Conservation (phyloP, 2,113 vertebrate species). For the Potamarius usumacintae region DNA sequence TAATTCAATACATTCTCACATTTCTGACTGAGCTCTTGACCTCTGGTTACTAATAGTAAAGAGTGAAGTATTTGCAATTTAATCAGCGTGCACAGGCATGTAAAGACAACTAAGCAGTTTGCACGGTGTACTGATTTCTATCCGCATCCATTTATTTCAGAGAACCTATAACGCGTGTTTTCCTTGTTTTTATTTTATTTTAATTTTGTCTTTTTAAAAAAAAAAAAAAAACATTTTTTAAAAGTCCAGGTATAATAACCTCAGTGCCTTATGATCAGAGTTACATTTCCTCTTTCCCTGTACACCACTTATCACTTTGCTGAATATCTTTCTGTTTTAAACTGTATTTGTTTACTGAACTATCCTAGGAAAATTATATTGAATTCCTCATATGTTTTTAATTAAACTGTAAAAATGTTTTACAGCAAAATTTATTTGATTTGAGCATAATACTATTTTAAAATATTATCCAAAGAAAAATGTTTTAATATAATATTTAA, state of each 20-base stretch:
- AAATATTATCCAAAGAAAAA: slow-evolving; percentile 28
- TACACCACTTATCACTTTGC: slow-evolving; percentile 8
- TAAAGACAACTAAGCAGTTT: neutral
- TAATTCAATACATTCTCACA: neutral
- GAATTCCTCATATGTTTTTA: neutral
- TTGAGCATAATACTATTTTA: slow-evolving; percentile 7
- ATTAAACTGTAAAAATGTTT: neutral
- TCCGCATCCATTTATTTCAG: neutral
- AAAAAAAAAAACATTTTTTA: neutral
- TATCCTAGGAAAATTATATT: neutral
- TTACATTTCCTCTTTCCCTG: neutral
- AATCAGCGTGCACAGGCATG: neutral
- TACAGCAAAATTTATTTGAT: slow-evolving; percentile 28
- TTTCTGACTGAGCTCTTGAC: neutral
- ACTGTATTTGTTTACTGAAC: slow-evolving; percentile 14
- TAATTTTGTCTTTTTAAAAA: neutral
- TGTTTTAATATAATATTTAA: slow-evolving; percentile 44
- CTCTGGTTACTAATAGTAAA: neutral
- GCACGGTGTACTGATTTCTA: neutral
- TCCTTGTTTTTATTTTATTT: neutral
- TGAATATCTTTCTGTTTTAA: slow-evolving; percentile 22
- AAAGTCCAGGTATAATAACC: slow-evolving; percentile 22
- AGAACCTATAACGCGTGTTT: neutral
- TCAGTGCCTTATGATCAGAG: slow-evolving; percentile 43
- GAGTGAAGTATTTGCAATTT: slow-evolving; percentile 28